Evolutionary conservation across 1,140 invertebrate genomes (phyloP), one percentile per base, ranked within the genome.

Genomic region (Sycophila sp.): DNA sequence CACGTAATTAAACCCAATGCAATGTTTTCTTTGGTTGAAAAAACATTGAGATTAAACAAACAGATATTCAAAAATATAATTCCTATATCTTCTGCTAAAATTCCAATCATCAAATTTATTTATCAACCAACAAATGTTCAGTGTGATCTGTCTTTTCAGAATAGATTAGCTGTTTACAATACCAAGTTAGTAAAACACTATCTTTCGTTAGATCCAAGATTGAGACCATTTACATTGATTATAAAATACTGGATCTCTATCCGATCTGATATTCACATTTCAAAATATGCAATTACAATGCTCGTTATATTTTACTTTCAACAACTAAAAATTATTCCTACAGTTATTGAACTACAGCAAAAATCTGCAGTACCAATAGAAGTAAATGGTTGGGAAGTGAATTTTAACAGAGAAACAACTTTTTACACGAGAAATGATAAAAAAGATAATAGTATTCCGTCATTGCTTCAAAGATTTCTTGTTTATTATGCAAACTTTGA

Each of bases 121-220:
- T 89, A 92, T 79, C 59, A 83, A 4, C 81, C 84, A 6, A 91
- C 88, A 0, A 75, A 81, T 5, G 84, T 89, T 2, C 86, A 88
- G 60, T 91, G 90, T 72, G 92, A 93, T 77, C 76, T 94, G 26
- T 90, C 89, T 15, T 91, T 92, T 76, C 91, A 90, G 75, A 90
- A 89, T 63, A 82, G 84, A 13, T 79, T 92, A 4, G 90, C 89
- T 4, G 83, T 90, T 2, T 84, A 87, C 60, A 93, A 92, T 75
- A 91, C 88, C 75, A 74, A 85, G 32, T 80, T 93, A 2, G 86
- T 93, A 1, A 86, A 82, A 22, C 87, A 90, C 77, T 89, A 88
- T 32, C 78, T 91, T 2, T 76, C 78, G n/a, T 75, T 88, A 1
- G 90, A 93, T 77, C 66, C 75, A 0, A 83, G 89, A 28, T 73